These are phyloP conservation scores for Mythimna pallens DNA, from an alignment of 2,888 invertebrate genomes.

Conservation along the genomic window DNA sequence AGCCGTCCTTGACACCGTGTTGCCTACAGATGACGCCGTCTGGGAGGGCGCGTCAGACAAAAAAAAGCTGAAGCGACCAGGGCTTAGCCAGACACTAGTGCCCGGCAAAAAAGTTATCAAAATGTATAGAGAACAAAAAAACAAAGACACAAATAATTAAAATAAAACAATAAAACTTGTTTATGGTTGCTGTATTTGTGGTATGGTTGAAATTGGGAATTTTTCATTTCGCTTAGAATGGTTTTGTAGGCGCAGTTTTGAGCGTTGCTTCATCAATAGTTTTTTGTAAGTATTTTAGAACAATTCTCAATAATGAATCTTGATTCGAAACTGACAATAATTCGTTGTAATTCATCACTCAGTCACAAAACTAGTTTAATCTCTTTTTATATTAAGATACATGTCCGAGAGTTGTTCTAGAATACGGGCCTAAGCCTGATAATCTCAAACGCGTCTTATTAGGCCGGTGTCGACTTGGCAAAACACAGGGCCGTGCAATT, in stretches of 20 bases:
- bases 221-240: neutral
- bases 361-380: conserved; percentile 7
- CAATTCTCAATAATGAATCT: conserved; percentile 1
- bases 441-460: neutral
- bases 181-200: conserved; percentile 46
- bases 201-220: conserved; percentile 35
- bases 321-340: conserved; percentile 14
- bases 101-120: conserved; percentile 97
- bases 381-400: conserved; percentile 3
- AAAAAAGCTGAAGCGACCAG: conserved; percentile 94
- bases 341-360: neutral
- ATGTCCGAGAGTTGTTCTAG: neutral
- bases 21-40: conserved; percentile 81
- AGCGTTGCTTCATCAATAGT: neutral
- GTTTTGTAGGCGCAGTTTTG: neutral
- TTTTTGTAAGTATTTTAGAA: neutral
- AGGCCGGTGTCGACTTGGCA: no score
- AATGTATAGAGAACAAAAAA: conserved; percentile 93
- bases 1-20: conserved; percentile 70
- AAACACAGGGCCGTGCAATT: neutral
- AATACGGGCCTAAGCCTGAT: neutral
- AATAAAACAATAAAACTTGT: conserved; percentile 62
- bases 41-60: conserved; percentile 89
- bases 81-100: conserved; percentile 93
- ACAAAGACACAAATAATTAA: conserved; percentile 78